phyloP scores from a whole-genome alignment of 2,797 vertebrate species.

The Danio aesculapii region DNA sequence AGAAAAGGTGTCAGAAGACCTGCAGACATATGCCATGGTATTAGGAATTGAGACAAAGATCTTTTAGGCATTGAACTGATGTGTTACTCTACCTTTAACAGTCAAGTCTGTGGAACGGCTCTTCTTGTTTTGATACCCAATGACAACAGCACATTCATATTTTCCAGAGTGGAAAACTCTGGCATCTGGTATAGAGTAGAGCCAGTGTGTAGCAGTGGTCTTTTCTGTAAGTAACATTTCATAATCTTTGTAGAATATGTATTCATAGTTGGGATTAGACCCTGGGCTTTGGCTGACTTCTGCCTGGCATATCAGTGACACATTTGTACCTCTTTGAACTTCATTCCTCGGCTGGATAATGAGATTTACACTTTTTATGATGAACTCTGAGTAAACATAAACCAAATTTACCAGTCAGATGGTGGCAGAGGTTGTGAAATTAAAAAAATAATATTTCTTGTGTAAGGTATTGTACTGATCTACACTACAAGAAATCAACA shows the following conservation, averaged over 20 bases:
- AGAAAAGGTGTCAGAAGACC: constrained; percentile 73
- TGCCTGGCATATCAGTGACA: constrained; percentile 70
- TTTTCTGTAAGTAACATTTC: constrained; percentile 50
- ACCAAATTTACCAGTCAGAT: neutral
- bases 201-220: constrained; percentile 47
- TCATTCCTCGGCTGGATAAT: constrained; percentile 62
- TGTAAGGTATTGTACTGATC: too few relatives aligned
- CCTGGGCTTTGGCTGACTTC: constrained; percentile 22
- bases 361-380: constrained; percentile 60
- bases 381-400: constrained; percentile 56
- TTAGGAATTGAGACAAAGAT: neutral
- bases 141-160: constrained; percentile 70
- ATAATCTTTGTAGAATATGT: constrained; percentile 69
- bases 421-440: neutral
- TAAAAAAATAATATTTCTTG: neutral
- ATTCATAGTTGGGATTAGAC: constrained; percentile 46
- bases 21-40: constrained; percentile 54
- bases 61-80: neutral
- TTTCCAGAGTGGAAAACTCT: constrained; percentile 69
- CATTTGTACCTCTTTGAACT: constrained; percentile 68
- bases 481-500: neutral
- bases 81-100: constrained; percentile 70
- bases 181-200: constrained; percentile 60
- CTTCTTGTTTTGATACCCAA: accelerated
- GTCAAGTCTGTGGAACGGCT: constrained; percentile 58